These are phyloP conservation scores for Chelonia mydas DNA, from an alignment of 2,797 vertebrate genomes.

Conservation along the genomic window DNA sequence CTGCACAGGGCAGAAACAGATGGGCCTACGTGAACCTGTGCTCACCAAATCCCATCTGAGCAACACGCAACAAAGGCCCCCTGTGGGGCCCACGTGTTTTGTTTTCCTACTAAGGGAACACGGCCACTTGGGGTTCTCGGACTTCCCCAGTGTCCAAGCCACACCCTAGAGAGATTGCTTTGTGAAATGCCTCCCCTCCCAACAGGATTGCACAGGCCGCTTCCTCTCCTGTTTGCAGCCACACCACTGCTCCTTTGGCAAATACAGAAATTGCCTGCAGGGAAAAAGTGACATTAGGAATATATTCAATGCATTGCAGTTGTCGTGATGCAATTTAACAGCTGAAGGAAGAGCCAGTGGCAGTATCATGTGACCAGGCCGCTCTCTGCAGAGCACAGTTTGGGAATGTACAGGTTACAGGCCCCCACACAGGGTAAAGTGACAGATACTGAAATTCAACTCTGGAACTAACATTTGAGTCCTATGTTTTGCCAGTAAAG, in stretches of 20 bases:
- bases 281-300: background rate
- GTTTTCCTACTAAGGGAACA: background rate
- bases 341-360: background rate
- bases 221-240: background rate
- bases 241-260: background rate
- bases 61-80: background rate
- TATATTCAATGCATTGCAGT: background rate
- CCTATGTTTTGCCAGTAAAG: background rate
- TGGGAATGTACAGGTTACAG: background rate
- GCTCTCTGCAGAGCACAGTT: rapidly evolving
- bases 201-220: background rate
- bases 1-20: background rate
- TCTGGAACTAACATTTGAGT: background rate
- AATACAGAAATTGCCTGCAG: slow-evolving; percentile 7
- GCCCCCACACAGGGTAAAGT: background rate
- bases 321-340: background rate
- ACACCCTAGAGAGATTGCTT: background rate
- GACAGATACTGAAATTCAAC: background rate
- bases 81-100: background rate
- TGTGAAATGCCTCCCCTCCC: background rate
- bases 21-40: background rate
- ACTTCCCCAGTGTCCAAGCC: background rate
- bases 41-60: background rate
- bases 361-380: background rate
- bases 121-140: background rate